These are phyloP conservation scores for Zoanthus gigantus DNA, from an alignment of 92 coral and sea anemone genomes.

Conservation along the genomic window DNA sequence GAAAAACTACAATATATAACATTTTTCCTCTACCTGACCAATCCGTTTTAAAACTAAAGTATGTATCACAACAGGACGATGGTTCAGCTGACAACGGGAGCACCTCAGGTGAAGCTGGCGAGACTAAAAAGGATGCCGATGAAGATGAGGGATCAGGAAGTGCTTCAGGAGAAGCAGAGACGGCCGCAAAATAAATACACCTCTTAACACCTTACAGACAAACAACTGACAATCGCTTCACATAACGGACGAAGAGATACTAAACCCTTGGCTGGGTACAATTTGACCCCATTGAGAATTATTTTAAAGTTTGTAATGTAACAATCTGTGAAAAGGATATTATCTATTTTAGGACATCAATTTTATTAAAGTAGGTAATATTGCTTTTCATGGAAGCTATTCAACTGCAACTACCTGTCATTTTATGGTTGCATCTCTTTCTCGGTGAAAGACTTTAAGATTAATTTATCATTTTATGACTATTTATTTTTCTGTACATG, in stretches of 20 bases:
- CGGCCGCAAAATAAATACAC: conserved; percentile 30
- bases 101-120: conserved; percentile 43
- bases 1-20: too few relatives aligned
- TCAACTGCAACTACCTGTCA: neutral
- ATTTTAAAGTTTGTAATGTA: neutral
- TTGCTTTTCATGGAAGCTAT: conserved; percentile 11
- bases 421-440: neutral
- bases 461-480: neutral
- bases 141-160: conserved; percentile 39
- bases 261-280: neutral
- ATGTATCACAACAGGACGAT: conserved; percentile 25
- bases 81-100: conserved; percentile 45
- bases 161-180: conserved; percentile 38
- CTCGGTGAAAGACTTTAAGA: conserved; percentile 12
- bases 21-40: too few relatives aligned
- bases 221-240: neutral
- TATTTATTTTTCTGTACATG: neutral
- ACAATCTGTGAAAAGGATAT: conserved; percentile 12
- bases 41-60: neutral
- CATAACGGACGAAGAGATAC: conserved; percentile 9
- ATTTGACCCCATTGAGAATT: conserved; percentile 6
- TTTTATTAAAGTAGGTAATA: conserved; percentile 3
- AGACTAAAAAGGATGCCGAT: conserved; percentile 26
- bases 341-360: conserved; percentile 16
- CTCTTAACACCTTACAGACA: neutral